Base-by-base conservation (phyloP, 1,140 invertebrate species). In the Elymnias hypermnestra region DNA sequence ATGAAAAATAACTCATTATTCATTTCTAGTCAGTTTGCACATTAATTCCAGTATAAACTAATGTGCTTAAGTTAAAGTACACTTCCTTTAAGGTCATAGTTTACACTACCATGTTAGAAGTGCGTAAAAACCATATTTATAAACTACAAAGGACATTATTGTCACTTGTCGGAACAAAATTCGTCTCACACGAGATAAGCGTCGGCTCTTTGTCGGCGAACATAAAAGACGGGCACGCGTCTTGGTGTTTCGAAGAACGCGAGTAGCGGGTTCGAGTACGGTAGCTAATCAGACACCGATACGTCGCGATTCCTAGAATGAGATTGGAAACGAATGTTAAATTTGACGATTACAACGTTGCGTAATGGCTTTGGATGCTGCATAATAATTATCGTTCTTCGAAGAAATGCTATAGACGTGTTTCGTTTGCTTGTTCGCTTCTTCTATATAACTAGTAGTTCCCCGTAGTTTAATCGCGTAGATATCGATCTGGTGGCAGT, bases 81-180 rank as follows among this genome's bases (percentile, higher is more conserved):
- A 46, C 48, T 33, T 51, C 47, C 48, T 47, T 36, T 50, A 31
- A 36, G 33, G 31, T 37, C 36, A 46, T 40, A 54, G 52, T 57
- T 57, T 51, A 60, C 49, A 52, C 47, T 57, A 35, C 53, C n/a
- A n/a, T n/a, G n/a, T 42, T 57, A 63, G 67, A 68, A 65, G 57
- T 66, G 48, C 39, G 56, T 56, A 59, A 62, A 71, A 66, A 71
- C 57, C 43, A 72, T 72, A 66, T 75, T 76, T 76, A 72, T 72
- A 65, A 69, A 77, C 58, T 61, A 66, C 69, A 76, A 75, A 83
- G 71, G 63, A 63, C 64, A 74, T 77, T 82, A 78, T 77, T 78
- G 78, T 77, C 75, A 76, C 66, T 75, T 63, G 75, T 72, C 69
- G 61, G 65, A 65, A 75, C 73, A 72, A 74, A 81, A 75, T 73